Percentiles rank a stretch among this genome's conserved stretches.
Evolutionary conservation across 2,888 invertebrate genomes (phyloP).

Genomic region (Ctena decussata): DNA sequence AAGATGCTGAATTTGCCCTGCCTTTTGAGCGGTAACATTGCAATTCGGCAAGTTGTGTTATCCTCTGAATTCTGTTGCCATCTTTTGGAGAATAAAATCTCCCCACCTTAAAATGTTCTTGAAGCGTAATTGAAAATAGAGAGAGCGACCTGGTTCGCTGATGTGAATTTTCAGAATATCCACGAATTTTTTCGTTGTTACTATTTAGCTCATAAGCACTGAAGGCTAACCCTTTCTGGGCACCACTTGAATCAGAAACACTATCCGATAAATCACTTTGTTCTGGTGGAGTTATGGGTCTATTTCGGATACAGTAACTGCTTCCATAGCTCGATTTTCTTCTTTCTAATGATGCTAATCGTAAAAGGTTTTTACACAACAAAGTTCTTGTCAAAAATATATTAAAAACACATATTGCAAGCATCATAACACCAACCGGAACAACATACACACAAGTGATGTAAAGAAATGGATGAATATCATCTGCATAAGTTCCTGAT

Average conservation of each 20-base stretch:
- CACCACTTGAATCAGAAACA: background rate
- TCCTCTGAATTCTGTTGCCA: too few relatives aligned
- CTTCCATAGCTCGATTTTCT: background rate
- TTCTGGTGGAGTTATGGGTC: background rate
- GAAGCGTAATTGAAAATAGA: background rate
- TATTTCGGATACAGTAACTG: background rate
- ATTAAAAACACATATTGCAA: slow-evolving; percentile 37
- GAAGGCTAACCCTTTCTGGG: too few relatives aligned
- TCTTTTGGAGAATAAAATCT: too few relatives aligned
- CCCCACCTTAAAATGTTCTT: background rate
- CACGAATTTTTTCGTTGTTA: too few relatives aligned
- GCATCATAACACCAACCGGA: slow-evolving; percentile 46
- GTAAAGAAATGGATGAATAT: slow-evolving; percentile 47
- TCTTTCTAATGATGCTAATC: background rate
- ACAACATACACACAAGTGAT: slow-evolving; percentile 48
- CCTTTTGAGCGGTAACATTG: too few relatives aligned
- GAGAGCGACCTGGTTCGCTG: too few relatives aligned
- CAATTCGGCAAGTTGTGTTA: too few relatives aligned
- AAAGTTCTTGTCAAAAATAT: slow-evolving; percentile 36
- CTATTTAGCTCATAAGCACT: too few relatives aligned
- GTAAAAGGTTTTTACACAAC: slow-evolving; percentile 41
- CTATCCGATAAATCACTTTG: background rate
- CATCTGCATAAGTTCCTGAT: slow-evolving; percentile 31
- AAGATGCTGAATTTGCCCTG: too few relatives aligned
- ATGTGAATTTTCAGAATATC: too few relatives aligned